Evolutionary conservation across 2,797 vertebrate genomes (phyloP).

Genomic region (Xerus rutilus): DNA sequence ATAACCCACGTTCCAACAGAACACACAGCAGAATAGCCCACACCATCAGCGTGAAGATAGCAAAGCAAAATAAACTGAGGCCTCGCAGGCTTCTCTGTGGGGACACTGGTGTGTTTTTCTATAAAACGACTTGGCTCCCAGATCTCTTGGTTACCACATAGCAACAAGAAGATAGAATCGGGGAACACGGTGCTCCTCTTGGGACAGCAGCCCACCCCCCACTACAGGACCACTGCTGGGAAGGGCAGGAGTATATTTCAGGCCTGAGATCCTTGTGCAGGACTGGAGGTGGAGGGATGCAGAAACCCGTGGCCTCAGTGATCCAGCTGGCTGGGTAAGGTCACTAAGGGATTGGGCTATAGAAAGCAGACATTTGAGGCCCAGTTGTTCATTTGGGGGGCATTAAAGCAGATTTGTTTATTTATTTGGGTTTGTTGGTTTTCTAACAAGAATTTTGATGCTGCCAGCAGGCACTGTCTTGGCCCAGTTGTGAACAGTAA

Average conservation of each 20-base stretch:
- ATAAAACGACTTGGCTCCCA: not conserved
- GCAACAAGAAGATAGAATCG: not conserved
- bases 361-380: not conserved
- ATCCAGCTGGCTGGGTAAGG: not conserved
- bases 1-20: not conserved
- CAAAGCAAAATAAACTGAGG: not conserved
- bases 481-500: not conserved
- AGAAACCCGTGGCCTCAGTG: fast-evolving
- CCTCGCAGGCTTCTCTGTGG: not conserved
- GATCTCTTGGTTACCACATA: not conserved
- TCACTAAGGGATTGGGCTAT: not conserved
- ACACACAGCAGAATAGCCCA: not conserved
- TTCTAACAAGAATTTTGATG: not conserved
- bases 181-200: not conserved
- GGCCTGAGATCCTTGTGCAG: not conserved
- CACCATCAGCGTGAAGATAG: fast-evolving
- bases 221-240: not conserved
- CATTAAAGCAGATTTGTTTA: not conserved
- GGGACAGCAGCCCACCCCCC: fast-evolving
- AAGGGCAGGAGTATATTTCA: not conserved
- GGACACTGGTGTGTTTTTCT: fast-evolving
- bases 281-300: too few relatives aligned
- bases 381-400: not conserved
- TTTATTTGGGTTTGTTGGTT: not conserved
- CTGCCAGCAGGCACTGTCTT: not conserved